Percentiles rank a stretch among this genome's conserved stretches.
Conservation (phyloP, 2,888 invertebrate species). For the Drosophila pseudotakahashii region DNA sequence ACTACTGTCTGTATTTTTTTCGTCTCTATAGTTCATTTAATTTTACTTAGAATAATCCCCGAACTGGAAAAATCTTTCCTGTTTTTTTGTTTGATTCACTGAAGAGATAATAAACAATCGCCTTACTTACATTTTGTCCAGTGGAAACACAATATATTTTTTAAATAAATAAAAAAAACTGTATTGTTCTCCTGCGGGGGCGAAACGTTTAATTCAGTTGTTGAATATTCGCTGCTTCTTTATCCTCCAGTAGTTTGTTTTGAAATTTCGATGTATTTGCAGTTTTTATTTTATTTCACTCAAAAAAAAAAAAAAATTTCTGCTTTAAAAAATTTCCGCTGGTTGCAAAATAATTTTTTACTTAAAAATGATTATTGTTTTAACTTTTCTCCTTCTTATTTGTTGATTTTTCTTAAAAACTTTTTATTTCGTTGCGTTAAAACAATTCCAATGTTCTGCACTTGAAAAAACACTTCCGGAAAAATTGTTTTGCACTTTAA, state of each 20-base stretch:
- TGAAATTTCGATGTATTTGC: neutral
- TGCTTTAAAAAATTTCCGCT: no score
- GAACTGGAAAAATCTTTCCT: neutral
- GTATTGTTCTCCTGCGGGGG: neutral
- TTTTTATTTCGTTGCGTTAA: no score
- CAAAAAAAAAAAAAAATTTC: neutral
- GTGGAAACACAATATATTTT: neutral
- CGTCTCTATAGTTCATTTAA: neutral
- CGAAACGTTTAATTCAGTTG: neutral
- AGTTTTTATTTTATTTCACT: neutral
- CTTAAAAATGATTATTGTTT: no score
- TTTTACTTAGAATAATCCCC: neutral
- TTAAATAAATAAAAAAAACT: no score
- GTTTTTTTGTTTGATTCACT: neutral
- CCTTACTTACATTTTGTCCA: neutral
- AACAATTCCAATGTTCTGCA: no score
- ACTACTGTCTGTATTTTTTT: neutral
- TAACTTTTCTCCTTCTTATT: no score
- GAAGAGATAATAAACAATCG: neutral
- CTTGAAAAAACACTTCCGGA: no score
- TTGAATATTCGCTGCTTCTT: neutral
- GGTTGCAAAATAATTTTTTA: no score
- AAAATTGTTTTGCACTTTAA: no score
- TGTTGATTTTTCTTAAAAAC: no score
- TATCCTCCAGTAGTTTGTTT: conserved; percentile 1